Percentiles rank a stretch among this genome's conserved stretches.
phyloP scores from a whole-genome alignment of 2,888 invertebrate species.

The Oxytorus armatus region DNA sequence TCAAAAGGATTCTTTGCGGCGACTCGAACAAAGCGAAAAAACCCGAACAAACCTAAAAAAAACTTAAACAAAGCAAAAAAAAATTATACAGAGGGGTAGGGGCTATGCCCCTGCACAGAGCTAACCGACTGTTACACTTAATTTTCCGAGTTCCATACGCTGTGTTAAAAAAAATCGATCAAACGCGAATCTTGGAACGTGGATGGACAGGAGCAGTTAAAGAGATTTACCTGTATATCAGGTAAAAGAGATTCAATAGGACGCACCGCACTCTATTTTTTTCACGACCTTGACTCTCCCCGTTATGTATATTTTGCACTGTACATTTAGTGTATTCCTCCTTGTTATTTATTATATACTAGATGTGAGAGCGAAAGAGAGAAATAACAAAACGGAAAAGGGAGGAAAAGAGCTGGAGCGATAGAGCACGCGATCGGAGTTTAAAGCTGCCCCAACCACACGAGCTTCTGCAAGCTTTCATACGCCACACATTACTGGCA shows the following conservation, averaged over 20 bases:
- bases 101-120: too few relatives aligned
- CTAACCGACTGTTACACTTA: too few relatives aligned
- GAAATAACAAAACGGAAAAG: neutral
- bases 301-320: conserved; percentile 2
- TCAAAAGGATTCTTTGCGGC: too few relatives aligned
- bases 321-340: conserved; percentile 39
- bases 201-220: neutral
- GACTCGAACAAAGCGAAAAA: too few relatives aligned
- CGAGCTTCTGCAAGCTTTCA: conserved; percentile 43
- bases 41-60: too few relatives aligned
- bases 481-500: conserved; percentile 17
- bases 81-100: too few relatives aligned
- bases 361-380: neutral
- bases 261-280: conserved; percentile 21
- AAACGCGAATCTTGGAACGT: neutral
- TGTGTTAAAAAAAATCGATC: neutral
- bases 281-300: conserved; percentile 53
- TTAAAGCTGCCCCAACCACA: conserved; percentile 23
- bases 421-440: conserved; percentile 48
- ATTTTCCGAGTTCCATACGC: neutral
- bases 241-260: neutral
- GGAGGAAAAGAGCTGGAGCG: conserved; percentile 12
- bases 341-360: conserved; percentile 4
- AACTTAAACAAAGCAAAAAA: too few relatives aligned
- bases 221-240: too few relatives aligned